Percentiles rank a stretch among this genome's conserved stretches.
Conservation (phyloP, 1,140 invertebrate species). For the Reticulitermes speratus region DNA sequence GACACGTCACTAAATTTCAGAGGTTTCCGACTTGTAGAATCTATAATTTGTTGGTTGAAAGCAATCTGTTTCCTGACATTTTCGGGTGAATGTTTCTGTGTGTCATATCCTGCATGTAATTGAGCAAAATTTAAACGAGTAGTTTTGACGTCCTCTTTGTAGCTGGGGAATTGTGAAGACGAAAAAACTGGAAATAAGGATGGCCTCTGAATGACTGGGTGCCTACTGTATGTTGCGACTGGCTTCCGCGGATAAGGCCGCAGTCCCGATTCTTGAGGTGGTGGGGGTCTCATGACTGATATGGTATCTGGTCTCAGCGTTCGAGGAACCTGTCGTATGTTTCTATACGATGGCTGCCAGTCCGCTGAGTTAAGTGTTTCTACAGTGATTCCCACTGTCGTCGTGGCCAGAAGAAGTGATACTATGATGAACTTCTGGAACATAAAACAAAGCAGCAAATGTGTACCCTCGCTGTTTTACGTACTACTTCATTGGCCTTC, state of each 20-base stretch:
- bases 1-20: neutral
- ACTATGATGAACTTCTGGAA: neutral
- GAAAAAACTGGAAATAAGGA: neutral
- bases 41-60: neutral
- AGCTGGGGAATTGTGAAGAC: neutral
- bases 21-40: neutral
- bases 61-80: neutral
- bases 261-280: neutral
- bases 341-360: neutral
- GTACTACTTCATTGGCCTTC: too few relatives aligned
- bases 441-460: neutral
- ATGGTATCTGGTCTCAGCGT: neutral
- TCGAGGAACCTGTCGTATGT: neutral
- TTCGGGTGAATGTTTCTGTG: neutral
- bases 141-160: neutral
- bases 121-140: neutral
- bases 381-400: neutral
- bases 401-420: neutral
- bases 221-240: neutral
- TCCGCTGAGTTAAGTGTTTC: neutral
- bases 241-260: neutral
- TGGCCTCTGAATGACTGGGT: neutral
- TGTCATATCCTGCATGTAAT: neutral
- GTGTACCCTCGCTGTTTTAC: too few relatives aligned
- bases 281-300: neutral